These are phyloP conservation scores for Nomada ruficornis DNA, from an alignment of 2,888 invertebrate genomes.

Conservation along the genomic window DNA sequence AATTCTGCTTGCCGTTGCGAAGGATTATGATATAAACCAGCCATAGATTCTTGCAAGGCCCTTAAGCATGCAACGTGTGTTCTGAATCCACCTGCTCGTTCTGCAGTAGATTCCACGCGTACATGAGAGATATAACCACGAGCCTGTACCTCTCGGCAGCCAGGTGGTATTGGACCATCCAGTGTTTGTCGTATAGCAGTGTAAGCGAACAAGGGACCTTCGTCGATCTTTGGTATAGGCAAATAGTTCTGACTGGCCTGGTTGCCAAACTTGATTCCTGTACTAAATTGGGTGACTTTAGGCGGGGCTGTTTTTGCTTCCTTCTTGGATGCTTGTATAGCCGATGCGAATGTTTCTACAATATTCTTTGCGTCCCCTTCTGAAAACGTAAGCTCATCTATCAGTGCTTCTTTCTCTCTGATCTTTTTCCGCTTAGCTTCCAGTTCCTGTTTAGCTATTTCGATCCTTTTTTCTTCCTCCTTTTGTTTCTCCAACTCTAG, in stretches of 20 bases:
- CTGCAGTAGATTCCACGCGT: slow-evolving; percentile 89
- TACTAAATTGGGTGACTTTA: slow-evolving; percentile 91
- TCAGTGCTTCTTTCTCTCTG: slow-evolving; percentile 94
- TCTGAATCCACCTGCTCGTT: slow-evolving; percentile 95
- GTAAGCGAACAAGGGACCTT: slow-evolving; percentile 91
- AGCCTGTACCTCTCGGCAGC: slow-evolving; percentile 87
- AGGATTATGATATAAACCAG: slow-evolving; percentile 88
- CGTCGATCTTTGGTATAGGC: slow-evolving; percentile 90
- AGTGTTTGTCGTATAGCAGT: slow-evolving; percentile 83
- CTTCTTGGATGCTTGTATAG: slow-evolving; percentile 88
- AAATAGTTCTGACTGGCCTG: slow-evolving; percentile 87
- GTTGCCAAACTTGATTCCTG: slow-evolving; percentile 92
- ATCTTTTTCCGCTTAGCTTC: slow-evolving; percentile 93
- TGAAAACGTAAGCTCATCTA: slow-evolving; percentile 97
- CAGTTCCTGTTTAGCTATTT: slow-evolving; percentile 86
- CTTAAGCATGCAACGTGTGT: slow-evolving; percentile 93
- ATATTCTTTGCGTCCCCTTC: slow-evolving; percentile 95
- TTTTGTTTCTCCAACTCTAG: slow-evolving; percentile 92
- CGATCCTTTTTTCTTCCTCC: slow-evolving; percentile 90
- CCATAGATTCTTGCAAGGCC: slow-evolving; percentile 94
- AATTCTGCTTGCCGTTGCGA: slow-evolving; percentile 74
- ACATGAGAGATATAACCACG: slow-evolving; percentile 91
- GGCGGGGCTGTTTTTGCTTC: slow-evolving; percentile 85
- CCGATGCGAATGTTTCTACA: slow-evolving; percentile 91
- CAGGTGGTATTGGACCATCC: slow-evolving; percentile 91